Base-by-base conservation (phyloP, 1,140 invertebrate species). In the Paracyclopina nana region DNA sequence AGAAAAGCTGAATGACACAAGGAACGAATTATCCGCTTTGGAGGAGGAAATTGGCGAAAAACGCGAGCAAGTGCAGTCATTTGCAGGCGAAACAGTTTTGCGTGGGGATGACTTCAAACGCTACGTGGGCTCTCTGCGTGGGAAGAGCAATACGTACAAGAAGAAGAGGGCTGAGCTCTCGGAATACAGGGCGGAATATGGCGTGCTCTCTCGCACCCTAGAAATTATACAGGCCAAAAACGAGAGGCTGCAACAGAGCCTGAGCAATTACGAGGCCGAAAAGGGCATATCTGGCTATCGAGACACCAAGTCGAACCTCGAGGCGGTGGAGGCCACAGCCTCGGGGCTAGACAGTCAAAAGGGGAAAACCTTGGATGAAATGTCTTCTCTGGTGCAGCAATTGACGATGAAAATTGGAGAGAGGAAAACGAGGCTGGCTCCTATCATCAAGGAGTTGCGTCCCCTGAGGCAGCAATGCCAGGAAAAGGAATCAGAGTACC, bases 21-120 rank as follows among this genome's bases (percentile, higher is more conserved):
- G 76, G 45, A 68, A 65, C 14, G 70, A 74, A 52, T 62, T 81
- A 6, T 64, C 69, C 16, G 69, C 73, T 28, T 57, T 77, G 4
- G 72, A 75, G 57, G 64, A 68, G 50, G 70, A 75, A 50, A 54
- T 69, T 12, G 52, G 60, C 49, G 70, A 72, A 42, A 73, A 73
- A 56, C 60, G 65, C 52, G 62, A 64, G 6, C 56, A 66, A 22
- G 56, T 68, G 59, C 75, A 60, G 6, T 62, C 66, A 29, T 61
- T 71, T 42, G 65, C 65, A 1, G 71, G 73, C 8, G 71, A 72
- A 4, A 67, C 76, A 22, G 68, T 78, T 12, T 68, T 82, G 0
- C 74, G 75, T 58, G 81, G 80, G 18, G 82, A 86, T 49, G 81
- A 85, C 63, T 75, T 85, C 56, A 84, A 85, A 62, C 71, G 75